Base-by-base conservation (phyloP, 2,797 vertebrate species). In the Chelonia mydas region DNA sequence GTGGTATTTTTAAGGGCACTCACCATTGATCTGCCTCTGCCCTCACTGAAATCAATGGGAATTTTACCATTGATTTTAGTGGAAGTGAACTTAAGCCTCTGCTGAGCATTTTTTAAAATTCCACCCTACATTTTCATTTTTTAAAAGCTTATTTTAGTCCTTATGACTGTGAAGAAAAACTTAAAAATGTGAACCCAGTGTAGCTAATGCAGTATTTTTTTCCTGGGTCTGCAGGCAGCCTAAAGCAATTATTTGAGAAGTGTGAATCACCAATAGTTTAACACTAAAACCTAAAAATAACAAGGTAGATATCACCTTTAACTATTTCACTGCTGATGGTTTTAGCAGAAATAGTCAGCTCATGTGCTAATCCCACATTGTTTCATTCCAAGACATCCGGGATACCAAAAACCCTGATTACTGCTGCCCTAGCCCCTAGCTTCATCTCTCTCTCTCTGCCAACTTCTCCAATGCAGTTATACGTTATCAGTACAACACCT, bases 261-360 rank as follows among this genome's bases (percentile, higher is more conserved):
- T 47, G 25, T 94, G 94, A 90, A 86, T 80, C 89, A 72, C 49
- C 86, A 31, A 78, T 82, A 74, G 94, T 51, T 85, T 88, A 92
- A 96, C 57, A 47, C 81, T 27, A 54, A 84, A 55, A 28, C 53
- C 28, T 41, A 41, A 76, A 76, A 74, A 41, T 45, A 74, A 27
- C 41, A 23, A 76, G 37, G 31, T 33, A 31, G 33, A 31, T 61
- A 6, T 61, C 28, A 61, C 12, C 68, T 37, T 41, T 21, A 72
- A 19, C 16, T 41, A 41, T 41, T 59, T 94, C 54, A 65, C 45
- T 84, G 83, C 57, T 85, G 88, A 37, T 82, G 61, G 27, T 72
- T 72, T 23, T 80, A 53, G 53, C 80, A 88, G 90, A 88, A 85
- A 86, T 95, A 97, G 94, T 96, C 96, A 96, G n/a, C 87, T 94